Base-by-base conservation (phyloP, 2,888 invertebrate genomes). In the Strigamia crassipes region DNA sequence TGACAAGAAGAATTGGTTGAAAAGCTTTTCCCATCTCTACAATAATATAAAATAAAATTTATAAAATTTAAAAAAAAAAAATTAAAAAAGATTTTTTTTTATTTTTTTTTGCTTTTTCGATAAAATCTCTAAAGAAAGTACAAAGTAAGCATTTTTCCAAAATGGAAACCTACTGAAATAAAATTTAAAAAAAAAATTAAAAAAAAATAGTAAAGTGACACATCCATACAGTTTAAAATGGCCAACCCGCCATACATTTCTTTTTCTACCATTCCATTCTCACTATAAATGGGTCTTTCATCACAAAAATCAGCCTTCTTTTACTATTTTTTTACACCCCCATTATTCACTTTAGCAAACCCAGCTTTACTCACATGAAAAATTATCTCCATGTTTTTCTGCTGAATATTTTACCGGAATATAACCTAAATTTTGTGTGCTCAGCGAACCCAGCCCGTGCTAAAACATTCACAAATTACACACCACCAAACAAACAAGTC, bases 331-430 rank as follows among this genome's bases (percentile, higher is more conserved):
- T 46, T 46, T 13, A 46, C 34, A 34, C 10, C 42, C 42, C 42
- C 15, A 46, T 46, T 46, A 46, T 46, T 46, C 42, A 46, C 42
- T 46, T 46, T 46, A 46, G 42, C 42, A 46, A 46, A 15, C 42
- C 15, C 15, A 15, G 42, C 42, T 46, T 15, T 10, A 46, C 42
- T 10, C 42, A 18, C 61, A 61, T 18, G 21, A 61, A 61, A 61
- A 61, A 61, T 61, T 61, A 61, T 61, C 61, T 61, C n/a, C 61
- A 61, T 61, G 21, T 61, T 61, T 61, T 61, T 18, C 61, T 5
- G n/a, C 61, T 61, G 61, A 61, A 61, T 61, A 61, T 61, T 61
- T 61, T 61, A 61, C 21, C 18, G 6, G 4, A 34, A 34, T 34
- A 23, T 61, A 61, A 23, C 61, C 23, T 61, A 61, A 46, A 61